These are phyloP conservation scores for Zapus hudsonius DNA, from an alignment of 2,113 vertebrate species.

Conservation along the genomic window DNA sequence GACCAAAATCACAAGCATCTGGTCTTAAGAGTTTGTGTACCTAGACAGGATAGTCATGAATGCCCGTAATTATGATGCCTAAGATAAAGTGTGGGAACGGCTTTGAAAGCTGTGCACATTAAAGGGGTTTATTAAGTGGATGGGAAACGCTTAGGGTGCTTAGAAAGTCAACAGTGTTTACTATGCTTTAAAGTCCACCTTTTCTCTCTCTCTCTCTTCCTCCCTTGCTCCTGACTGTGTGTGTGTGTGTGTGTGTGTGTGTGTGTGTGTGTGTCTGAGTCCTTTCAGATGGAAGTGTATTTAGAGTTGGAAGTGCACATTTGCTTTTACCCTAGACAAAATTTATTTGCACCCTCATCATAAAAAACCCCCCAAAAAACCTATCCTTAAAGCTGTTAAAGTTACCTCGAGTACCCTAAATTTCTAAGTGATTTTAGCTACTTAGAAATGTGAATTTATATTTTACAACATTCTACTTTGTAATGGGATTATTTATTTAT, in stretches of 20 bases:
- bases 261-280: background rate
- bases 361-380: conserved; percentile 10
- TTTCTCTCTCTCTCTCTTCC: too few relatives aligned
- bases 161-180: too few relatives aligned
- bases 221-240: too few relatives aligned
- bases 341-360: background rate
- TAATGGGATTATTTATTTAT: background rate
- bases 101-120: too few relatives aligned
- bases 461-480: conserved; percentile 6
- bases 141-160: too few relatives aligned
- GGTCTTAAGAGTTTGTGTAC: too few relatives aligned
- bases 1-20: too few relatives aligned
- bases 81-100: too few relatives aligned
- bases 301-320: background rate
- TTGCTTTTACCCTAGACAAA: background rate
- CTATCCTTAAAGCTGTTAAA: background rate
- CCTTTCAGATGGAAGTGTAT: background rate
- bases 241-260: background rate
- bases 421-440: conserved; percentile 15
- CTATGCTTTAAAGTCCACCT: too few relatives aligned
- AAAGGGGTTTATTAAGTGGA: too few relatives aligned
- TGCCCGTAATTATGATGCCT: too few relatives aligned
- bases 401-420: background rate
- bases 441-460: conserved; percentile 24
- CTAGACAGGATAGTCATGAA: too few relatives aligned